Conservation (phyloP, 2,888 invertebrate species). For the Rhorus exstirpatorius region DNA sequence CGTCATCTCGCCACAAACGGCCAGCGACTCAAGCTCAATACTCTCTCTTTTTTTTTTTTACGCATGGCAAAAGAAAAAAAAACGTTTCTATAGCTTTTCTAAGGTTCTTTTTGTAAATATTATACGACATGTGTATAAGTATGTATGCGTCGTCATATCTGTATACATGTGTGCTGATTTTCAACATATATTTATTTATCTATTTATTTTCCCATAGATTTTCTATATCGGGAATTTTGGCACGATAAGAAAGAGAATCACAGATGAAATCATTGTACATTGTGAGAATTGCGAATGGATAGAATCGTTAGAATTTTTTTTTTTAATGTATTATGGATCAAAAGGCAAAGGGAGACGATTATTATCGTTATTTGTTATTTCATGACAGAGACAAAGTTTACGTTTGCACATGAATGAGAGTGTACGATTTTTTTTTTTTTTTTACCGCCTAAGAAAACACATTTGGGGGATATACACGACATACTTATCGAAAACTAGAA, state of each 20-base stretch:
- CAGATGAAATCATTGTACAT: conserved; percentile 85
- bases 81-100: conserved; percentile 67
- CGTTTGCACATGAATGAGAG: conserved; percentile 23
- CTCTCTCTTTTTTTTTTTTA: conserved; percentile 26
- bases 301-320: conserved; percentile 65
- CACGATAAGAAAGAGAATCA: conserved; percentile 85
- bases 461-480: conserved; percentile 53
- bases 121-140: conserved; percentile 75
- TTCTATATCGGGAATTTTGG: conserved; percentile 82
- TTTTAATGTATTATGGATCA: conserved; percentile 38
- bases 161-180: conserved; percentile 66
- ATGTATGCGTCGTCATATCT: conserved; percentile 61
- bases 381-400: conserved; percentile 31
- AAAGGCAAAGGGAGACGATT: conserved; percentile 28
- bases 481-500: too few species aligned
- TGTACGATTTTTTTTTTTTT: conserved; percentile 42
- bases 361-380: conserved; percentile 43
- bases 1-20: conserved; percentile 7
- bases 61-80: conserved; percentile 68
- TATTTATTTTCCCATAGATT: conserved; percentile 47
- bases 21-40: conserved; percentile 53
- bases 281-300: conserved; percentile 75
- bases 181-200: conserved; percentile 66
- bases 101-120: conserved; percentile 76
- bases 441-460: conserved; percentile 34